A percentile compares a stretch with the other conserved stretches of the same genome.
Evolutionary conservation across 1,140 invertebrate species (phyloP).

Genomic region (Planococcus citri): DNA sequence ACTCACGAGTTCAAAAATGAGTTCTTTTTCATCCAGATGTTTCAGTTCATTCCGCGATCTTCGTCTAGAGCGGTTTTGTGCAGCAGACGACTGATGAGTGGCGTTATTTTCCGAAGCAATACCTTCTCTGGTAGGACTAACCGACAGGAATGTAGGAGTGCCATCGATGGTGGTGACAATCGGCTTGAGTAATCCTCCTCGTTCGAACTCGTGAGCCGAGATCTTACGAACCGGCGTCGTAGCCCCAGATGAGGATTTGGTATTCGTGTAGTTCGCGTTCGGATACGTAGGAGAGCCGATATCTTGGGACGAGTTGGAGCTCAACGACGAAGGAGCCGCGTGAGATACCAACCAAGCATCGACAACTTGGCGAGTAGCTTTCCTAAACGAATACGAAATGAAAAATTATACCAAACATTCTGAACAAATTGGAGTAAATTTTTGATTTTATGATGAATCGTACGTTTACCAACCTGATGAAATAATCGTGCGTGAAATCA

Average conservation of each 20-base stretch:
- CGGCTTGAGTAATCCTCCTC: constrained; percentile 76
- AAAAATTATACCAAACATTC: not conserved
- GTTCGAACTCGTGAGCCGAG: constrained; percentile 88
- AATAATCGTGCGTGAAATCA: constrained; percentile 88
- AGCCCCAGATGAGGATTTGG: constrained; percentile 42
- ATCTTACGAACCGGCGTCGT: constrained; percentile 89
- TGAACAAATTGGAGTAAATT: too few relatives aligned
- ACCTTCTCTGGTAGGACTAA: constrained; percentile 35
- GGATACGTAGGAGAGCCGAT: constrained; percentile 14
- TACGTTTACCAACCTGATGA: too few relatives aligned
- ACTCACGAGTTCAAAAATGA: constrained; percentile 85
- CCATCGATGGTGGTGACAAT: constrained; percentile 84
- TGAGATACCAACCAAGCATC: constrained; percentile 83
- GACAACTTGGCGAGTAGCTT: constrained; percentile 79
- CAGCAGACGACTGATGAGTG: constrained; percentile 23
- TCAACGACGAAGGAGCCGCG: constrained; percentile 34
- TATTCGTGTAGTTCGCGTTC: constrained; percentile 34
- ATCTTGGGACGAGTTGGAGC: not conserved
- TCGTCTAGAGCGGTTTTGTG: constrained; percentile 31
- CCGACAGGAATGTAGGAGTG: constrained; percentile 71
- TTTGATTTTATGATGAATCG: too few relatives aligned
- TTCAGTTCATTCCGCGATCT: constrained; percentile 68
- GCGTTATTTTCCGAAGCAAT: constrained; percentile 26
- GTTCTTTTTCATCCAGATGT: constrained; percentile 81
- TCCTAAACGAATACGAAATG: constrained; percentile 43